phyloP scores from a whole-genome alignment of 1,140 invertebrate species.

The Palaemon carinicauda region DNA sequence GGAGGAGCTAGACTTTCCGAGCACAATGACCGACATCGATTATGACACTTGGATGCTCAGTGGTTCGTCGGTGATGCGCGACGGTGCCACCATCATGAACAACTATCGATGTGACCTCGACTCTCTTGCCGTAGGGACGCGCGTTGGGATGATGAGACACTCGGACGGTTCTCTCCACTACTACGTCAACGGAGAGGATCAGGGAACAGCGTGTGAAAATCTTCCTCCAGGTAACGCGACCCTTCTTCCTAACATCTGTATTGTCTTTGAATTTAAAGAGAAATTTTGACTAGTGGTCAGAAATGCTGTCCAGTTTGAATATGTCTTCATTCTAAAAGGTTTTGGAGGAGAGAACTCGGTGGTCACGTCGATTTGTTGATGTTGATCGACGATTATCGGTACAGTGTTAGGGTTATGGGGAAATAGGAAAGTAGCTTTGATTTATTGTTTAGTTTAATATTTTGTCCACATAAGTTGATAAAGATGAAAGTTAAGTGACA shows the following conservation, averaged over 20 bases:
- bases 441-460: no score
- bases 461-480: no score
- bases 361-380: no score
- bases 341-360: no score
- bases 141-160: conserved; percentile 80
- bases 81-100: conserved; percentile 76
- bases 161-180: conserved; percentile 86
- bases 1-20: conserved; percentile 85
- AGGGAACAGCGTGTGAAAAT: conserved; percentile 85
- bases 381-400: no score
- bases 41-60: conserved; percentile 93
- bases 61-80: conserved; percentile 73
- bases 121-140: conserved; percentile 75
- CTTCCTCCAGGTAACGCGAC: conserved; percentile 72
- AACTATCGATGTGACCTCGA: conserved; percentile 87
- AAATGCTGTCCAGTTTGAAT: no score
- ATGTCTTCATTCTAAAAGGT: no score
- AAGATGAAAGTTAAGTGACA: no score
- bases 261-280: background rate
- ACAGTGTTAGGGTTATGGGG: no score
- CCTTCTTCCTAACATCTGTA: background rate
- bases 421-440: no score
- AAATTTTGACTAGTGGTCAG: no score
- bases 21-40: conserved; percentile 90
- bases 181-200: conserved; percentile 89